phyloP scores from a whole-genome alignment of 2,113 vertebrate genomes.

The Setophaga petechia region DNA sequence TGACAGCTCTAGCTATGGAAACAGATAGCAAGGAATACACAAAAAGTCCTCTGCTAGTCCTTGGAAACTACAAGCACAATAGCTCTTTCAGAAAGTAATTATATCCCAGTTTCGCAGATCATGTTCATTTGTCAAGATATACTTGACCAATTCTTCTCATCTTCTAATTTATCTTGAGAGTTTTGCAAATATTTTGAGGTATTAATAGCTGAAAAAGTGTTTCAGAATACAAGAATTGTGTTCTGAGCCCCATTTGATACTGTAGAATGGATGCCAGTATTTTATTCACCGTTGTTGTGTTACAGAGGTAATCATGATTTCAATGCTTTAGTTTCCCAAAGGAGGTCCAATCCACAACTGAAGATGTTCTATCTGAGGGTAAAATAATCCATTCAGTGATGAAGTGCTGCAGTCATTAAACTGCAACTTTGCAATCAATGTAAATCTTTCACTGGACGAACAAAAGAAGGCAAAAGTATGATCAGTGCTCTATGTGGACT shows the following conservation, averaged over 20 bases:
- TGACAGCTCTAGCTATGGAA: not conserved
- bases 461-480: constrained; percentile 15
- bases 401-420: constrained; percentile 33
- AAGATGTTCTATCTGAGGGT: not conserved
- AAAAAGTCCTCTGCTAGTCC: not conserved
- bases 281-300: not conserved
- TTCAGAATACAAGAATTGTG: not conserved
- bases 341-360: not conserved
- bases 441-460: constrained; percentile 11
- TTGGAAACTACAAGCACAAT: not conserved
- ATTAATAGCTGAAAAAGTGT: not conserved
- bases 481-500: not conserved
- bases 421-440: constrained; percentile 1
- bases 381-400: constrained; percentile 5
- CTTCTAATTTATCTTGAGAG: not conserved
- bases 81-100: not conserved
- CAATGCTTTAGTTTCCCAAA: not conserved
- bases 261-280: not conserved
- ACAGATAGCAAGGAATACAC: not conserved
- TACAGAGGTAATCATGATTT: not conserved
- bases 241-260: not conserved
- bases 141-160: not conserved
- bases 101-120: not conserved
- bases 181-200: constrained; percentile 12
- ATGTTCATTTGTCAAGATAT: constrained; percentile 8